phyloP scores from a whole-genome alignment of 2,888 invertebrate species.

The Eristalinus aeneus region DNA sequence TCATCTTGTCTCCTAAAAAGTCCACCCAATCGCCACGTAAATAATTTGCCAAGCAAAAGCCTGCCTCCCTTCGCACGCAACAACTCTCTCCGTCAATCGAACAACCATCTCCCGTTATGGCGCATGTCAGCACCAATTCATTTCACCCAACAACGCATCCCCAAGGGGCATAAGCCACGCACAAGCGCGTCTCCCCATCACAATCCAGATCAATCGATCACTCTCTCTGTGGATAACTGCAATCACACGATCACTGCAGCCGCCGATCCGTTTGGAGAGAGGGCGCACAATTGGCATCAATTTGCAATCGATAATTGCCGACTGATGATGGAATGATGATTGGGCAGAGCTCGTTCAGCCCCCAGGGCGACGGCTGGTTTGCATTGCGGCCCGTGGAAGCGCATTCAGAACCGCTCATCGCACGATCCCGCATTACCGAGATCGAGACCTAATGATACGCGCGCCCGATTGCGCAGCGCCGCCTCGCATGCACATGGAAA shows the following conservation, averaged over 20 bases:
- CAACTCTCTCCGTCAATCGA: background rate
- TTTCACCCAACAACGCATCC: constrained; percentile 31
- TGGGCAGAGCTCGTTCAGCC: constrained; percentile 33
- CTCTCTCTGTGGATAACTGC: constrained; percentile 33
- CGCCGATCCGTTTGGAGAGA: constrained; percentile 26
- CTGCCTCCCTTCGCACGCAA: constrained; percentile 22
- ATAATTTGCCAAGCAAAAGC: constrained; percentile 30
- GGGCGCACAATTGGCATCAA: constrained; percentile 57
- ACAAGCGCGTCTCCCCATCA: constrained; percentile 26
- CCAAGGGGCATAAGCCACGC: constrained; percentile 29
- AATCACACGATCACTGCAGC: constrained; percentile 33
- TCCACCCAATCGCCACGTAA: background rate
- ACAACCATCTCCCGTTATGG: constrained; percentile 8
- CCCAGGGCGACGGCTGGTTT: background rate
- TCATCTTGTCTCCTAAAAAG: background rate
- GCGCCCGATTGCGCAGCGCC: background rate
- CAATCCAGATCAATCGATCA: constrained; percentile 17
- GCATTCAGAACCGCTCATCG: constrained; percentile 37
- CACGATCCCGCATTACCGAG: constrained; percentile 53
- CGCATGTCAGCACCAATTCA: constrained; percentile 43
- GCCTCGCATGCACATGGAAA: constrained; percentile 45
- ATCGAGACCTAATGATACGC: constrained; percentile 57
- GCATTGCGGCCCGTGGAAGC: constrained; percentile 17
- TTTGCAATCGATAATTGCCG: constrained; percentile 67
- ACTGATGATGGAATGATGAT: constrained; percentile 64